phyloP scores from a whole-genome alignment of 92 coral and sea anemone species.

The Umimayanthus kanabou region DNA sequence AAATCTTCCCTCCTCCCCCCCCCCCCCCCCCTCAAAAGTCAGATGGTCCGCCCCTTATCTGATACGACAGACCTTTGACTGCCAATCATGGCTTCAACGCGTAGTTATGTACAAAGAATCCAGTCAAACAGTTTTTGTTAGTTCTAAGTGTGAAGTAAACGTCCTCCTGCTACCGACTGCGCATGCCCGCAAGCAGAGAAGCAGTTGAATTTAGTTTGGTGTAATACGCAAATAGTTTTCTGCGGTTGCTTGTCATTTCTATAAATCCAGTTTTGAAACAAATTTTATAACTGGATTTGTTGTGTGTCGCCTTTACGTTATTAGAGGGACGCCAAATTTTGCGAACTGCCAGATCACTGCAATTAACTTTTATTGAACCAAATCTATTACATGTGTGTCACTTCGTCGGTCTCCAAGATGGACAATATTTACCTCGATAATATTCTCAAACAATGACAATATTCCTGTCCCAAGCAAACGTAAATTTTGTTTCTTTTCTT shows the following conservation, averaged over 20 bases:
- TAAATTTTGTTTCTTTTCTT: background rate
- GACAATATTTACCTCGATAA: background rate
- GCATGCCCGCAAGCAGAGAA: background rate
- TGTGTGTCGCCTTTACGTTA: background rate
- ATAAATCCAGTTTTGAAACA: background rate
- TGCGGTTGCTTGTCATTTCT: background rate
- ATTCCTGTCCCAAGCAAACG: background rate
- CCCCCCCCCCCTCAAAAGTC: no score
- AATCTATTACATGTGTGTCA: constrained; percentile 14
- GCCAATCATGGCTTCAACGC: background rate
- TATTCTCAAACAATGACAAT: background rate
- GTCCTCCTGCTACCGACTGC: background rate
- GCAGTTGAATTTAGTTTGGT: no score
- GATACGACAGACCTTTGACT: background rate
- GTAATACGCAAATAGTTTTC: background rate
- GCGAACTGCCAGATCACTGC: background rate
- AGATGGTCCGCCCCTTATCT: background rate
- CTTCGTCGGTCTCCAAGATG: background rate
- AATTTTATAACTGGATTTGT: background rate
- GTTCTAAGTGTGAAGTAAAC: background rate
- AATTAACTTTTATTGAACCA: background rate
- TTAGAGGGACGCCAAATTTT: no score
- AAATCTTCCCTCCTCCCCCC: no score
- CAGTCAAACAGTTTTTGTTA: no score
- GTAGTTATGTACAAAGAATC: background rate